Base-by-base conservation (phyloP, 2,888 invertebrate genomes). In the Pristionchus exspectatus region DNA sequence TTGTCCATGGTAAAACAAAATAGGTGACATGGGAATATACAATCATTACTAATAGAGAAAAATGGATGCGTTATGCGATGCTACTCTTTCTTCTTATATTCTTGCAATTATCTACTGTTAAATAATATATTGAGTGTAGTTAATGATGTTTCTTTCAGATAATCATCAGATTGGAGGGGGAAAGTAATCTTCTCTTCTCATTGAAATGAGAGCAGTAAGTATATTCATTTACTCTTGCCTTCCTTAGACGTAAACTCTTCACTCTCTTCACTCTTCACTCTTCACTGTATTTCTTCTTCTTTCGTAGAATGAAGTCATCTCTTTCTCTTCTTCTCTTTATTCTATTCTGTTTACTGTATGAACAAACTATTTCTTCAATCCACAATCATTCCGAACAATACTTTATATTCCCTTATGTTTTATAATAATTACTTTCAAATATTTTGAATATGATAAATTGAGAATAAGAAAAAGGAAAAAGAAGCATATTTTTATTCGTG, bases 221-320 rank as follows among this genome's bases (percentile, higher is more conserved):
- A 63, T 63, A 63, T 69, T 24, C 69, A 69, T 69, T 27, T 18
- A 27, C 27, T 69, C 24, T 14, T 30, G 30, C 4, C 9, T 69
- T 69, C 18, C n/a, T 24, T 69, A 30, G 69, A 69, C 69, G 27
- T 69, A 69, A 69, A 69, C 69, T 69, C 69, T 69, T 69, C 10
- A 69, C 69, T 69, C 69, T 30, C 69, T 27, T 24, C 83, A 27
- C 50, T 38, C 16, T 83, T n/a, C 2, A 83, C 84, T 44, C n/a
- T 54, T 56, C 59, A 38, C 44, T 24, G 56, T 84, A 30, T 56
- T 84, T 54, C 84, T 84, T 54, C n/a, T 44, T 38, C 44, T 27
- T 44, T 56, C 56, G 24, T n/a, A 30, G 59, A 59, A 30, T 44
- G 44, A 30, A 56, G 50, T 84, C 84, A 21, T 84, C 84, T 56